Base-by-base conservation (phyloP, 2,113 vertebrate genomes). In the Leptobrachium ailaonicum region DNA sequence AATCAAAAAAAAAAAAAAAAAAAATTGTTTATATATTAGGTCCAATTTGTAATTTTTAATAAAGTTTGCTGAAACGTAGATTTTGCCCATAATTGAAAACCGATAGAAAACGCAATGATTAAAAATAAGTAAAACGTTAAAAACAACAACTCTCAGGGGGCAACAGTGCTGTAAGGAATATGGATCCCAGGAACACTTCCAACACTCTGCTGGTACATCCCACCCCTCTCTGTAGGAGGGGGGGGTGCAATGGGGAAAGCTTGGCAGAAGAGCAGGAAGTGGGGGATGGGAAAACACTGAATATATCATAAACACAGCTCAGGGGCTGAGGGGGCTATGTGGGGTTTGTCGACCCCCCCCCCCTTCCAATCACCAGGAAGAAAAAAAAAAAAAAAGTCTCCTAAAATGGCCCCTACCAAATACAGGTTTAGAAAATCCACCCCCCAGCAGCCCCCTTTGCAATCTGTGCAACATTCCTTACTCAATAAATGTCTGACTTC, bases 241-340 rank as follows among this genome's bases (percentile, higher is more conserved):
- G 75, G 75, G 56, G 78, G 41, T 74, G 71, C 62, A 74, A 70
- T 60, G 71, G 71, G 56, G 67, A 43, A 74, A 45, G 43, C 44
- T 80, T 73, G 70, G 70, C 70, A 56, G 70, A 40, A 20, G 20
- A 74, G 78, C 71, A 80, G 71, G 78, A 80, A 74, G 78, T 60
- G 78, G 78, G 53, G 78, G 78, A 45, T 13, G 78, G 78, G 10
- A 60, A 60, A 60, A 60, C 2, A 43, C 13, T 20, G 47, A 66
- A 73, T 60, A 73, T 60, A 80, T 73, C 60, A 80, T 80, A 80
- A 80, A 80, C 71, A 74, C 71, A 74, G 71, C 63, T 73, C 70
- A 80, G 54, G 63, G 60, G 41, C 56, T 44, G 62, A n/a, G 56
- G 50, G 66, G 77, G 41, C 9, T 2, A 14, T 63, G 53, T 72